These are phyloP conservation scores for Lipophrys pholis DNA, from an alignment of 2,113 vertebrate genomes.

Conservation along the genomic window DNA sequence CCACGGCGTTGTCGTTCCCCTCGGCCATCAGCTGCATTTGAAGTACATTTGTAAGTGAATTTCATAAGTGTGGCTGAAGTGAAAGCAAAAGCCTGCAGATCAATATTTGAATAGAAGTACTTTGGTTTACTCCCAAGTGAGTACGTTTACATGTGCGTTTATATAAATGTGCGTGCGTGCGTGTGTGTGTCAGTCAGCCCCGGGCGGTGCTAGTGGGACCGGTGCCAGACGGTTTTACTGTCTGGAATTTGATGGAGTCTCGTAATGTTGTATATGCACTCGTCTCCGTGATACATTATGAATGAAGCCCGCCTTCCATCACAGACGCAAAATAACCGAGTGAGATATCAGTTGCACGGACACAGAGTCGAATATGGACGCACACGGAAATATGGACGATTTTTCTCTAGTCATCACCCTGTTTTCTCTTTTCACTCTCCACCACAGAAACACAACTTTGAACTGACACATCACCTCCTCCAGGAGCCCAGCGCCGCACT, in stretches of 20 bases:
- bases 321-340: conserved; percentile 36
- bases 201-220: conserved; percentile 59
- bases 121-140: conserved; percentile 57
- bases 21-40: conserved; percentile 23
- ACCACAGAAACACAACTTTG: too few species aligned
- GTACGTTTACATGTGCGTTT: background rate
- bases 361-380: background rate
- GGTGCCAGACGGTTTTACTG: conserved; percentile 62
- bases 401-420: too few species aligned
- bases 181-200: conserved; percentile 31
- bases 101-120: conserved; percentile 76
- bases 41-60: conserved; percentile 59
- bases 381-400: background rate
- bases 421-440: too few species aligned
- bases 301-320: conserved; percentile 66
- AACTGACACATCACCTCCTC: too few species aligned
- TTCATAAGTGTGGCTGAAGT: conserved; percentile 61
- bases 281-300: conserved; percentile 65
- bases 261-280: conserved; percentile 60
- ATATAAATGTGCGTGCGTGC: conserved; percentile 26
- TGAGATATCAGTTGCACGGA: background rate
- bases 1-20: background rate
- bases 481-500: too few species aligned
- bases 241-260: conserved; percentile 71
- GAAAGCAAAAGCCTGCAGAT: conserved; percentile 66